Conservation (phyloP, 2,113 vertebrate genomes). For the Nasalis larvatus region DNA sequence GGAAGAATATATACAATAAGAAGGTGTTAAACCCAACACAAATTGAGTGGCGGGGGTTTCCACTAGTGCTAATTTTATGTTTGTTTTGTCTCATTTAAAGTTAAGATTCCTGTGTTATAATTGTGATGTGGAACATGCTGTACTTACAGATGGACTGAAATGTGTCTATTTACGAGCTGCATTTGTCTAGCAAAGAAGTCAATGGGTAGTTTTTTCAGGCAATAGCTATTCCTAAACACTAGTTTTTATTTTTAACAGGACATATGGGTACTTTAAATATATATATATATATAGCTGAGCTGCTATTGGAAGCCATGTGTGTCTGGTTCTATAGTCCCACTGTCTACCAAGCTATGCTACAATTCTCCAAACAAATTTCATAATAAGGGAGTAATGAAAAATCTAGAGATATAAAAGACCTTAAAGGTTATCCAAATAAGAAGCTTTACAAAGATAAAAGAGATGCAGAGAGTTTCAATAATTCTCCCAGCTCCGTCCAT, state of each 20-base stretch:
- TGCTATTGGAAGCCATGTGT: not conserved
- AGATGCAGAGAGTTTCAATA: not conserved
- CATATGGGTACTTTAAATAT: not conserved
- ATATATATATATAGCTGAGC: not conserved
- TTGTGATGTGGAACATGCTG: slow-evolving; percentile 70
- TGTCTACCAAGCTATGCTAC: not conserved
- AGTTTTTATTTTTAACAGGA: slow-evolving; percentile 56
- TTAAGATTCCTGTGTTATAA: slow-evolving; percentile 82
- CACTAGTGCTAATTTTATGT: slow-evolving; percentile 87
- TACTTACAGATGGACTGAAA: slow-evolving; percentile 82
- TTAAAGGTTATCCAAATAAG: not conserved
- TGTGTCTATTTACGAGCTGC: slow-evolving; percentile 78
- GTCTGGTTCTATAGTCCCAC: not conserved
- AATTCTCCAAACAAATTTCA: not conserved
- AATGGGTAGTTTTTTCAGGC: slow-evolving; percentile 65
- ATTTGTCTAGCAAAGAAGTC: slow-evolving; percentile 77
- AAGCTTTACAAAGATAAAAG: not conserved
- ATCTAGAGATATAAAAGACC: not conserved
- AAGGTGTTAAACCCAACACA: slow-evolving; percentile 85
- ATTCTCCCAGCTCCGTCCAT: not conserved
- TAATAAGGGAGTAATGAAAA: not conserved
- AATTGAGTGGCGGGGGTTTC: slow-evolving; percentile 82
- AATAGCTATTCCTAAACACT: slow-evolving; percentile 37
- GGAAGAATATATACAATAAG: slow-evolving; percentile 83
- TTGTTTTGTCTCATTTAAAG: slow-evolving; percentile 85